Conservation (phyloP, 1,140 invertebrate genomes). For the Pseudoatta argentina region DNA sequence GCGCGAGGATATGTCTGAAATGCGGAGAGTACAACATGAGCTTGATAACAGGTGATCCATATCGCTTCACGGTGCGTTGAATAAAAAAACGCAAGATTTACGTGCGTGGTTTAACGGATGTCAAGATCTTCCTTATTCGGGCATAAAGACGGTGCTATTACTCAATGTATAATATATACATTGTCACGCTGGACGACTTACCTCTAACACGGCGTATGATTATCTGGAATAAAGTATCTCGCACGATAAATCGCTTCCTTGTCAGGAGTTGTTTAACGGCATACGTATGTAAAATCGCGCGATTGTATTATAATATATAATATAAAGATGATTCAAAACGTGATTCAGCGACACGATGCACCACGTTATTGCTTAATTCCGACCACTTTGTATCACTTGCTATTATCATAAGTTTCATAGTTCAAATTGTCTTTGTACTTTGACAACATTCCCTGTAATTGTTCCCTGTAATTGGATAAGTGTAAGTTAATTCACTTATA, state of each 20-base stretch:
- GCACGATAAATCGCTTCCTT: constrained; percentile 75
- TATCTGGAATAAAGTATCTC: constrained; percentile 75
- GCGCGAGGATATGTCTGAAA: constrained; percentile 21
- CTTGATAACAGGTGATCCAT: constrained; percentile 16
- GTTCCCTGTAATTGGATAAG: background rate
- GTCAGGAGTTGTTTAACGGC: constrained; percentile 72
- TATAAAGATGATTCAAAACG: constrained; percentile 50
- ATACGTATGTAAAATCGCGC: constrained; percentile 67
- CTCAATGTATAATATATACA: constrained; percentile 70
- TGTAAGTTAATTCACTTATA: background rate
- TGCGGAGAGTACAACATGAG: background rate
- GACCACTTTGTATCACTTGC: constrained; percentile 12
- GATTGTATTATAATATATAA: constrained; percentile 44
- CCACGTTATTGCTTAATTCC: constrained; percentile 36
- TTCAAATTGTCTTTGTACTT: background rate
- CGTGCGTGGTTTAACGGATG: constrained; percentile 20
- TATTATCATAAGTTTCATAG: background rate
- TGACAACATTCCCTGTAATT: background rate
- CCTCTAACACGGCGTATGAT: constrained; percentile 73
- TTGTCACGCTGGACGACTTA: constrained; percentile 70
- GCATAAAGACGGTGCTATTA: constrained; percentile 65
- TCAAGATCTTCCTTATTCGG: constrained; percentile 63
- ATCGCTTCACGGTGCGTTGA: background rate
- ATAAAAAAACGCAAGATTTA: constrained; percentile 33
- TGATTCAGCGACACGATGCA: constrained; percentile 37